Evolutionary conservation across 2,113 vertebrate genomes (phyloP).

Genomic region (Sisor rabdophorus): DNA sequence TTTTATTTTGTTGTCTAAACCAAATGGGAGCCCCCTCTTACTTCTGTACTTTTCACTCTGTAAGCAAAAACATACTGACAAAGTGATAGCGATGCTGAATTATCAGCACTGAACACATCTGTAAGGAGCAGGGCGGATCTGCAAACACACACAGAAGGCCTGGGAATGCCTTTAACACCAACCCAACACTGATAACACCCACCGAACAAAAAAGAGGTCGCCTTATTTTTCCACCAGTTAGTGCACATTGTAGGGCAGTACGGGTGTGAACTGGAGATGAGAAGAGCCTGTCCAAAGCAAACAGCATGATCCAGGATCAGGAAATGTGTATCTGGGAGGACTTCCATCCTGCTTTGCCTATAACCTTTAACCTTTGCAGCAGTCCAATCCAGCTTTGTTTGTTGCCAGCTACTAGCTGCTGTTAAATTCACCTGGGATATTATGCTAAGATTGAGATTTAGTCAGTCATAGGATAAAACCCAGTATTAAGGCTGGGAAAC

Average conservation of each 20-base stretch:
- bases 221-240: constrained; percentile 11
- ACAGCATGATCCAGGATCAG: constrained; percentile 38
- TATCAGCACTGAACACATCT: constrained; percentile 39
- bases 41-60: background rate
- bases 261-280: constrained; percentile 21
- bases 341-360: constrained; percentile 44
- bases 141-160: background rate
- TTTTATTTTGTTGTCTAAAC: background rate
- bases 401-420: background rate
- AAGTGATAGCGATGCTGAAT: constrained; percentile 1
- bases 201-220: constrained; percentile 38
- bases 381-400: background rate
- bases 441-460: background rate
- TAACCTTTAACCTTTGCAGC: constrained; percentile 41
- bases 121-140: constrained; percentile 9
- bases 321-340: constrained; percentile 46
- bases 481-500: background rate
- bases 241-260: background rate
- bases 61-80: background rate
- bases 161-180: constrained; percentile 3
- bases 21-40: background rate
- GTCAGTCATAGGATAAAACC: background rate
- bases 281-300: constrained; percentile 41
- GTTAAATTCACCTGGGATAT: background rate
- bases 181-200: constrained; percentile 54